phyloP scores from a whole-genome alignment of 35 echinoderm and acorn worm species.

The Holothuria glaberrima region DNA sequence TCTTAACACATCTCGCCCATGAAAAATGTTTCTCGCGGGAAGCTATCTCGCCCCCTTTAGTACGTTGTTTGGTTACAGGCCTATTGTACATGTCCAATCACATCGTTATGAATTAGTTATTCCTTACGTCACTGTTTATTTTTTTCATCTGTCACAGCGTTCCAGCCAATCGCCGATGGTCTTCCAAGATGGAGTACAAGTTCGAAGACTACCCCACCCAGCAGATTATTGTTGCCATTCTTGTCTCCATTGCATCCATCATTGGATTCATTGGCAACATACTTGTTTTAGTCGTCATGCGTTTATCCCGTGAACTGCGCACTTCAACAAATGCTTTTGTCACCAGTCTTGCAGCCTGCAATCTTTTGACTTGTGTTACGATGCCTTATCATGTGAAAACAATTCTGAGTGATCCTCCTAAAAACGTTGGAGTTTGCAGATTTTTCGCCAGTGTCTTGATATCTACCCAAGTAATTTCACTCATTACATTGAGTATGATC shows the following conservation, averaged over 20 bases:
- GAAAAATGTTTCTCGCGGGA: too few species aligned
- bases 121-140: too few species aligned
- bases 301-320: background rate
- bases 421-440: background rate
- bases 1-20: too few species aligned
- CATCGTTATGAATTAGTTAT: too few species aligned
- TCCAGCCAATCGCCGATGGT: too few species aligned
- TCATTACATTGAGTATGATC: background rate
- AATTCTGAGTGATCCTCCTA: slow-evolving; percentile 15
- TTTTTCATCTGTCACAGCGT: too few species aligned
- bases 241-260: background rate
- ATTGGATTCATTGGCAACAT: background rate
- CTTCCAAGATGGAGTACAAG: background rate
- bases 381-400: slow-evolving; percentile 5
- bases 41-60: too few species aligned
- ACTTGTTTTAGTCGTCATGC: background rate
- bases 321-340: background rate
- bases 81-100: too few species aligned
- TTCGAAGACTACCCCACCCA: background rate
- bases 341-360: slow-evolving; percentile 22
- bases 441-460: background rate
- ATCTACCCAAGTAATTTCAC: background rate
- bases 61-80: too few species aligned
- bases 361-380: background rate
- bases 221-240: background rate